Evolutionary conservation across 2,113 vertebrate genomes (phyloP), one percentile per base, ranked within the genome.

Genomic region (Albula glossodonta): DNA sequence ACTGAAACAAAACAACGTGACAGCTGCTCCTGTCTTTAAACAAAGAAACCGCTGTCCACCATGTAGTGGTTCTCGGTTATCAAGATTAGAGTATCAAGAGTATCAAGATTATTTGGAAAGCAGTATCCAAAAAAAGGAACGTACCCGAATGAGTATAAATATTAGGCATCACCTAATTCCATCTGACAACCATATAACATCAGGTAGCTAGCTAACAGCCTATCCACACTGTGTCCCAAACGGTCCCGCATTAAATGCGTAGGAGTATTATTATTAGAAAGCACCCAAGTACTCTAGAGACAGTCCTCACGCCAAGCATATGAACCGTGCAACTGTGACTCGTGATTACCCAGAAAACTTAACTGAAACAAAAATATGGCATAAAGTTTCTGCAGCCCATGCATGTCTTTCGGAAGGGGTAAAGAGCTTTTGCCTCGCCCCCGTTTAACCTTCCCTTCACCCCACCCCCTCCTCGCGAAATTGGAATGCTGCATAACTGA

Each of bases 401-500:
- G 17, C 4, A 4, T 63, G 5, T 31, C 25, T 13, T 25, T 11
- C 9, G 41, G 31, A 48, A 78, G 12, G 3, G 5, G 79, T 8
- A 12, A 9, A 17, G 12, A 5, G 19, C 81, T 52, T 70, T 6
- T n/a, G 19, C 81, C 81, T 56, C 56, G 57, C 82, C 22, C 82
- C 57, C 17, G 15, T 49, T 50, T 70, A 66, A 83, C 82, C 82
- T 22, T n/a, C 82, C 31, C 9, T 57, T 66, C 82, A 70, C 57
- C 82, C 60, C 56, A 25, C 56, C 41, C 77, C 31, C 63, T 70
- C 63, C 53, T 82, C 17, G 15, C 5, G 17, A 19, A 79, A 79
- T 15, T 49, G 78, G 78, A 50, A 79, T 50, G 82, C 82, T 70
- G 82, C 82, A 15, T 66, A 56, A 48, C 13, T 10, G 63, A 83